Conservation (phyloP, 37 sponge, comb jelly and placozoan genomes). For the Tethya wilhelma region DNA sequence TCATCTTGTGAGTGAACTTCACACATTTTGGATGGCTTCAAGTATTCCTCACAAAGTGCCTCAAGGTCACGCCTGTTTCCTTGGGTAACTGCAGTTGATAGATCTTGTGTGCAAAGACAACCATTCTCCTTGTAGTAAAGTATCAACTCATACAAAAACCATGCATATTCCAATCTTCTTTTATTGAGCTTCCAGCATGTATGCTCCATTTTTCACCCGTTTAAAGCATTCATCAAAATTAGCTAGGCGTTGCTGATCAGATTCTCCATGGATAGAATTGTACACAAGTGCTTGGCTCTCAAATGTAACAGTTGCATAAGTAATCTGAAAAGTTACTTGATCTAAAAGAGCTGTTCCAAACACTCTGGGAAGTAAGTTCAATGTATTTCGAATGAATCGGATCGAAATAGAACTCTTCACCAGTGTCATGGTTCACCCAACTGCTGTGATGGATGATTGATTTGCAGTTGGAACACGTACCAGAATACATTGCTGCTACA, state of each 20-base stretch:
- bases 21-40: not conserved
- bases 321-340: not conserved
- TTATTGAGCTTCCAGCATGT: not conserved
- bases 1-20: not conserved
- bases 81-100: not conserved
- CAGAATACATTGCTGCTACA: not conserved
- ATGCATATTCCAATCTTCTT: not conserved
- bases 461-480: not conserved
- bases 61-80: not conserved
- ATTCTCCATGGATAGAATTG: not conserved
- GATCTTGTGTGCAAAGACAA: not conserved
- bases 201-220: not conserved
- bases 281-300: slow-evolving; percentile 11
- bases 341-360: not conserved
- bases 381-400: not conserved
- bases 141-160: not conserved
- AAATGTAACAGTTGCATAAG: not conserved
- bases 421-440: not conserved
- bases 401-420: not conserved
- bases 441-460: not conserved
- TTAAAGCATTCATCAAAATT: not conserved
- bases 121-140: not conserved
- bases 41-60: not conserved
- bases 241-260: not conserved
- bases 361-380: not conserved